Base-by-base conservation (phyloP, 2,888 invertebrate species). In the Microplitis deprimator region DNA sequence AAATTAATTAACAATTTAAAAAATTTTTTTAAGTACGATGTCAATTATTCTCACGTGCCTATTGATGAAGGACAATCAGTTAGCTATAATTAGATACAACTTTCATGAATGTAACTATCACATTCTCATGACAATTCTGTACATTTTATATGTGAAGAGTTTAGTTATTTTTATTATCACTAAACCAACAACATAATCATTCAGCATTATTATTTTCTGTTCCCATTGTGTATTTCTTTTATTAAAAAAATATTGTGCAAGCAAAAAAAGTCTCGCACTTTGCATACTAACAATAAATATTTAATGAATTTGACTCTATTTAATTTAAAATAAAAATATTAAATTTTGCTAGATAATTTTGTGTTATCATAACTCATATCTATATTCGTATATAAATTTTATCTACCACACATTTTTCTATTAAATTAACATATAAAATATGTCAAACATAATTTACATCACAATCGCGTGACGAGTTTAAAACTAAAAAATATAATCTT, bases 31-130 rank as follows among this genome's bases (percentile, higher is more conserved):
- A 13, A 50, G 50, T 50, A 50, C 50, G 50, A 50, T 65, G 65
- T 65, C 62, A 41, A 73, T 79, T 78, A 80, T 85, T 85, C 85
- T 82, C 85, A 85, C 85, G 85, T 85, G 82, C 82, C 77, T 68
- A 76, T 83, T 84, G 80, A 79, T 80, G 75, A 76, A 75, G 59
- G 67, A 65, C 68, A 10, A 65, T 50, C 41, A 73, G 64, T 38
- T 40, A n/a, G 16, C 8, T 64, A 72, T 40, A 72, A 72, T 72
- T 72, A 39, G 29, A 72, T n/a, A 17, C 29, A 29, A 72, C 62
- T 72, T 62, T 16, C 39, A 68, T 41, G 29, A 50, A 50, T 62
- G 39, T 17, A 62, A 72, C 71, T 39, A 72, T 72, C 20, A 10
- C 61, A 72, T 60, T 72, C 39, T 16, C 62, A 72, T 62, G 62